Percentiles rank a stretch among this genome's conserved stretches.
These are phyloP conservation scores for Frankliniella fusca DNA, from an alignment of 2,888 invertebrate genomes.

Conservation along the genomic window DNA sequence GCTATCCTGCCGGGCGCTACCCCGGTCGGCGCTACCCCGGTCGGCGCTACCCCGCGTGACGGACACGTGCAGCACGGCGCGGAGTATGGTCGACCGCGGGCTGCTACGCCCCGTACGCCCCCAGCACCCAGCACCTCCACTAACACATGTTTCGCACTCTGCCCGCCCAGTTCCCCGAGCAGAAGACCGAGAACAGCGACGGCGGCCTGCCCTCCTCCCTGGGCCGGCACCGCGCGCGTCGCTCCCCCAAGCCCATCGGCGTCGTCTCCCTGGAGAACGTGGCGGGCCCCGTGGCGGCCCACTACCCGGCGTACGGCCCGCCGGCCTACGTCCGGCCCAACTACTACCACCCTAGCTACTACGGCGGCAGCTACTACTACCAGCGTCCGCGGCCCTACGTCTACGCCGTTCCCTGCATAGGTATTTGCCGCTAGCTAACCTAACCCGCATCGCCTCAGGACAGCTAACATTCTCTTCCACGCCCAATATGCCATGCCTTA, in stretches of 20 bases:
- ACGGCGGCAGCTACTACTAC: background rate
- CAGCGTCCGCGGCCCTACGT: background rate
- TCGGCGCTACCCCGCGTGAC: too few species aligned
- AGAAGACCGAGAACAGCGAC: background rate
- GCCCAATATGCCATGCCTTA: background rate
- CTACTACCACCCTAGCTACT: background rate
- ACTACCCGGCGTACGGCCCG: background rate
- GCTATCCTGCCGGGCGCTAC: too few species aligned
- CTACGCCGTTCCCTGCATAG: background rate
- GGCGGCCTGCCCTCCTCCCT: background rate
- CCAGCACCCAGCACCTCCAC: too few species aligned
- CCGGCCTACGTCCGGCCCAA: background rate
- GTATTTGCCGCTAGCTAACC: background rate
- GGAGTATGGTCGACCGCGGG: too few species aligned
- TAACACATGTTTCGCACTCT: background rate
- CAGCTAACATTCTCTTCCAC: conserved; percentile 9
- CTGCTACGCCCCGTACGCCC: too few species aligned
- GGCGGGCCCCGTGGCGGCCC: conserved; percentile 5
- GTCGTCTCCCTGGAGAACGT: background rate
- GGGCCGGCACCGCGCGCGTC: background rate
- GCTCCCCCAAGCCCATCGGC: background rate
- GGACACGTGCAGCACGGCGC: too few species aligned
- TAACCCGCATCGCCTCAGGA: background rate
- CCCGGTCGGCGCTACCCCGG: too few species aligned
- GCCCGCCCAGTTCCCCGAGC: background rate